Evolutionary conservation across 1,140 invertebrate species (phyloP), one percentile per base, ranked within the genome.

Genomic region (Drosophila truncata): DNA sequence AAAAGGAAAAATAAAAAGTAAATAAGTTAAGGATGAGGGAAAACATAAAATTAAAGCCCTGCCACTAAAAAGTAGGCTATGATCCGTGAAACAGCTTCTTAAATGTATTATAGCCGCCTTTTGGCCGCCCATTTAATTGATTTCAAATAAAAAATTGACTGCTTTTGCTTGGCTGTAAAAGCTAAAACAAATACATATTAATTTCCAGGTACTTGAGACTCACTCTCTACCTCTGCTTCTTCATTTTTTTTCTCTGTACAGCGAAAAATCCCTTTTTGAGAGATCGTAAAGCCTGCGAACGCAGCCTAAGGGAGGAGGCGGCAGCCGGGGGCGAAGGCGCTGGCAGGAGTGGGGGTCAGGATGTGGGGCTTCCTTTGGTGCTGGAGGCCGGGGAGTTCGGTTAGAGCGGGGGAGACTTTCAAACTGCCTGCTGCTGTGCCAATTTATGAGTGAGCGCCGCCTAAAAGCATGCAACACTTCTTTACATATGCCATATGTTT

Each of bases 391-490:
- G 8, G 41, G 33, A 20, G 14, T 4, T 20, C 41, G 42, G 23
- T 31, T 35, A 14, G 31, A 11, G 4, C 11, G n/a, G 29, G 18
- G 31, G 31, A 13, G 29, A 31, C 33, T 55, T 55, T 37, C 52
- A 50, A 20, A 16, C 29, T 49, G 27, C 37, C 37, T 39, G 35
- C 35, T 37, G 65, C 35, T 72, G 61, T 74, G 81, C 73, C 71
- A 87, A 87, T 87, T 86, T 87, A 87, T 87, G 80, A 88, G 78
- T 61, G 66, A 64, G 77, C 55, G 64, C 64, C 65, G 76, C 84
- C 83, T 77, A 87, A 88, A 88, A 87, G 83, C 77, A 83, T 80
- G 80, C 83, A 87, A 83, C 83, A 83, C 71, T 88, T 87, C 71
- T 86, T 79, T 70, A 72, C 83, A 72, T 46, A 54, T 50, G 42